These are phyloP conservation scores for Pan paniscus DNA, from an alignment of 2,113 vertebrate species.

Conservation along the genomic window DNA sequence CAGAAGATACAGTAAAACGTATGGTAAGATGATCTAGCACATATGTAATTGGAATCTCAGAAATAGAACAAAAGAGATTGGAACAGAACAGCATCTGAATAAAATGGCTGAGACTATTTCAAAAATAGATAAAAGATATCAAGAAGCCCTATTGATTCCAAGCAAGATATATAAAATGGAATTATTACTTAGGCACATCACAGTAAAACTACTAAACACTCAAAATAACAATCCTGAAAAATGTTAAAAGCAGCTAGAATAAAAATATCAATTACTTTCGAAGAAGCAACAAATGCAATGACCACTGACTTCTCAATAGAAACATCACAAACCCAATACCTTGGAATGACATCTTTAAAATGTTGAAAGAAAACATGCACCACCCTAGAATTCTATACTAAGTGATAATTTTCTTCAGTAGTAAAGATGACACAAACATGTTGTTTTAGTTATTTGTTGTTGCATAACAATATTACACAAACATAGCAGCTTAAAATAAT, in stretches of 20 bases:
- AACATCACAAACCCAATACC: background rate
- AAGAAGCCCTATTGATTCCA: background rate
- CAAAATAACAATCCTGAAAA: background rate
- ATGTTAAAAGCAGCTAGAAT: background rate
- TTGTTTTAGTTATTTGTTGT: background rate
- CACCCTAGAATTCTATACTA: conserved; percentile 4
- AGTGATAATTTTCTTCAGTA: background rate
- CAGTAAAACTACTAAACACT: background rate
- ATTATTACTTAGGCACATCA: background rate
- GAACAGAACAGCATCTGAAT: background rate
- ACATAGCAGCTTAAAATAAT: background rate
- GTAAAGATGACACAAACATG: background rate
- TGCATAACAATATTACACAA: background rate
- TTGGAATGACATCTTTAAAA: conserved; percentile 14
- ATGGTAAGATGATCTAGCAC: background rate
- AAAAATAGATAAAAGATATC: background rate
- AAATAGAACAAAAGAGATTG: background rate
- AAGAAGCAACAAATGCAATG: background rate
- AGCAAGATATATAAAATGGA: background rate
- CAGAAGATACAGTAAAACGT: background rate
- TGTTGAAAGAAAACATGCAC: background rate
- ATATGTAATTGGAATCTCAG: background rate
- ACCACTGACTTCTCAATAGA: background rate
- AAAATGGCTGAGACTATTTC: background rate
- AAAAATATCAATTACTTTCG: conserved; percentile 27